phyloP scores from a whole-genome alignment of 2,797 vertebrate genomes.

The Trachops cirrhosus region DNA sequence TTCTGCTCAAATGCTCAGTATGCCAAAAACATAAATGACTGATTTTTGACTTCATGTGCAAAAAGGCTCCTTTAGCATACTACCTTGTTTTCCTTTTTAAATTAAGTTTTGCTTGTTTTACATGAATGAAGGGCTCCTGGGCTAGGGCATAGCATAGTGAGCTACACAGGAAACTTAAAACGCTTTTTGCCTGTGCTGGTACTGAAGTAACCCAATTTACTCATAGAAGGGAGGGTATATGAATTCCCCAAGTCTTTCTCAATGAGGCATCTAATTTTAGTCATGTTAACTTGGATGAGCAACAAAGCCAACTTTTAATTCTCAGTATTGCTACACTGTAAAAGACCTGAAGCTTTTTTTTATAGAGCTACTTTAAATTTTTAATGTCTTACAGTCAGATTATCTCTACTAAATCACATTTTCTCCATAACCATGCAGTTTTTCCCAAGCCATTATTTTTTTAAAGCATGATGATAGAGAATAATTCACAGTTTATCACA shows the following conservation, averaged over 20 bases:
- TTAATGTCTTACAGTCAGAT: background rate
- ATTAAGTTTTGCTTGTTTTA: background rate
- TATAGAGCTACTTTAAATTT: background rate
- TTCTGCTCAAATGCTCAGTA: background rate
- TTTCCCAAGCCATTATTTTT: constrained; percentile 12
- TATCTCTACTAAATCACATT: background rate
- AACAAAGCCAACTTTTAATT: constrained; percentile 30
- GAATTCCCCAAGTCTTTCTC: background rate
- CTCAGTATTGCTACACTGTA: background rate
- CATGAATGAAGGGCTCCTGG: background rate
- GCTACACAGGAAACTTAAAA: background rate
- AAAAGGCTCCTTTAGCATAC: background rate
- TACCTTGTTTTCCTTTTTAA: background rate
- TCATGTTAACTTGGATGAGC: background rate
- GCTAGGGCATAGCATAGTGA: background rate
- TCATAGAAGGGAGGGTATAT: background rate
- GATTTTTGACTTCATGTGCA: background rate
- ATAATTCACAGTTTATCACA: constrained; percentile 23
- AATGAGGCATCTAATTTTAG: background rate
- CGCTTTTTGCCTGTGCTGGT: background rate
- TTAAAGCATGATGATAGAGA: background rate
- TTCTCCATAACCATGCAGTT: background rate
- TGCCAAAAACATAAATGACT: background rate
- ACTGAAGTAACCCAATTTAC: background rate
- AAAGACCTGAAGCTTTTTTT: background rate